phyloP scores from a whole-genome alignment of 1,140 invertebrate genomes.

The Oreohelix idahoensis region DNA sequence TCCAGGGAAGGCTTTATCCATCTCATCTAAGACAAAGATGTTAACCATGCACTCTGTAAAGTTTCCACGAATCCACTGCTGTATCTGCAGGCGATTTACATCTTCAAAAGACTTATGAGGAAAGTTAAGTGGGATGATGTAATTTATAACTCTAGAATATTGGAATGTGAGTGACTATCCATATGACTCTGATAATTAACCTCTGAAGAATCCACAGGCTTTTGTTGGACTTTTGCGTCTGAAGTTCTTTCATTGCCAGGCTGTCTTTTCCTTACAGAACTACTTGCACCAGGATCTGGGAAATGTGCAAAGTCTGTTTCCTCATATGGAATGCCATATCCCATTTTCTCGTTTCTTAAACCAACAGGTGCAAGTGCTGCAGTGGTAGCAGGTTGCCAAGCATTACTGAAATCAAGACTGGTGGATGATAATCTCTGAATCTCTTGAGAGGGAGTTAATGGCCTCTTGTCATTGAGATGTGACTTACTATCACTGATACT shows the following conservation, averaged over 20 bases:
- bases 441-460: not conserved
- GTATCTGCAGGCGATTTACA: constrained; percentile 47
- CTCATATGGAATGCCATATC: constrained; percentile 15
- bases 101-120: constrained; percentile 48
- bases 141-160: constrained; percentile 44
- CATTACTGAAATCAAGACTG: not conserved
- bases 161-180: constrained; percentile 41
- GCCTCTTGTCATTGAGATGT: not conserved
- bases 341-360: not conserved
- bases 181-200: not conserved
- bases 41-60: constrained; percentile 58
- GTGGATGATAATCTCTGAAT: not conserved
- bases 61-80: constrained; percentile 55
- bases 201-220: not conserved
- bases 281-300: not conserved
- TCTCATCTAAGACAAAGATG: constrained; percentile 67
- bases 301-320: constrained; percentile 6
- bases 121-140: constrained; percentile 61
- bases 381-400: constrained; percentile 17
- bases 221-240: not conserved
- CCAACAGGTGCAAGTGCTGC: not conserved
- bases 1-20: constrained; percentile 60
- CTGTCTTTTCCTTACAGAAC: not conserved
- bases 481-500: not conserved
- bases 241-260: not conserved